Evolutionary conservation across 2,888 invertebrate genomes (phyloP), one percentile per base, ranked within the genome.

Genomic region (Agonopterix subpropinquella): DNA sequence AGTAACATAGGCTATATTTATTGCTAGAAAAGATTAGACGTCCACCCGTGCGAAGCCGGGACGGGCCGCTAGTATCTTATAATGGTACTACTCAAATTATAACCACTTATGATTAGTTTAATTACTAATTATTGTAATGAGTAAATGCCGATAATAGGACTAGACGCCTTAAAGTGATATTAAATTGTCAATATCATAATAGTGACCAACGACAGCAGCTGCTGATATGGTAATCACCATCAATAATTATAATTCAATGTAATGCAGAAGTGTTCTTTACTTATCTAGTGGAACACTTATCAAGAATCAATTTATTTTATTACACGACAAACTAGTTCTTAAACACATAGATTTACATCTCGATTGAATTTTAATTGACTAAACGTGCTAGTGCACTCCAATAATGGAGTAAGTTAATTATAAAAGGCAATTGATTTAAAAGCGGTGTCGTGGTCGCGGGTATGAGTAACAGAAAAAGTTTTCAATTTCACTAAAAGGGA

Each of bases 401-500:
- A 78, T 80, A 81, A 78, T 73, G 67, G 73, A 75, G 71, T 83
- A 84, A 86, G 84, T 82, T 88, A 88, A 88, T 88, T 88, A 87
- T 80, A 82, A 85, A 86, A 87, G 78, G 82, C 86, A 88, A 87
- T 88, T 84, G 87, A 87, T 87, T 84, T 83, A 85, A 87, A 83
- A 84, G 79, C 74, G 72, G 80, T 81, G 82, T 81, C 84, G 80
- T 71, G 80, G 78, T 63, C 77, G 78, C 74, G 78, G 43, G 82
- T 85, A 84, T 85, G 85, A 87, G 86, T 87, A 82, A 85, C 80
- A 87, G 87, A 87, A 89, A 89, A 89, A 89, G 79, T 89, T 89
- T 88, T 88, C 89, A 89, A 89, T 89, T 88, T 86, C 80, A 88
- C 89, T 89, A 89, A 89, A 89, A 89, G 89, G 89, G 89, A 76